phyloP scores from a whole-genome alignment of 1,140 invertebrate species.

The Choristoneura fumiferana region DNA sequence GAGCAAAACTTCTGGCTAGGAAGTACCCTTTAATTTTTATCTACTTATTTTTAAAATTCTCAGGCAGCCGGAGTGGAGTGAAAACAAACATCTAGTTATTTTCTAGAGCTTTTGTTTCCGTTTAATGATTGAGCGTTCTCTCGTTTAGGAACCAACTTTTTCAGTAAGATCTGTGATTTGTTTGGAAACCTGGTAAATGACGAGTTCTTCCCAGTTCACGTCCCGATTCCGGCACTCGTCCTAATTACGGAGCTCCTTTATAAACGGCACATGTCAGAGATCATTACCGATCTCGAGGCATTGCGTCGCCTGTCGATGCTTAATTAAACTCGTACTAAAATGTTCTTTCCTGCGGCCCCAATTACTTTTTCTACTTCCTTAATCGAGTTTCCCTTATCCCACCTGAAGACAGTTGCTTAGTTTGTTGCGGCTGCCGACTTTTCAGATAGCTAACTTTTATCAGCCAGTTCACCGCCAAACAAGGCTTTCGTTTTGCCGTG shows the following conservation, averaged over 20 bases:
- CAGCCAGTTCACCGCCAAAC: conserved; percentile 48
- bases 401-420: conserved; percentile 55
- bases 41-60: conserved; percentile 14
- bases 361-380: conserved; percentile 58
- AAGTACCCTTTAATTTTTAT: conserved; percentile 19
- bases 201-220: too few species aligned
- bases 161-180: too few species aligned
- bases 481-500: conserved; percentile 52
- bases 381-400: conserved; percentile 62
- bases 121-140: too few species aligned
- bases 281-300: neutral
- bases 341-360: conserved; percentile 34
- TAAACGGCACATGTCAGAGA: conserved; percentile 2
- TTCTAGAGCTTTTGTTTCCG: neutral
- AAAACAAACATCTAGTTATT: conserved; percentile 10
- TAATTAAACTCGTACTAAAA: conserved; percentile 49
- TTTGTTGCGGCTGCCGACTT: conserved; percentile 53
- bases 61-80: neutral
- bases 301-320: conserved; percentile 28
- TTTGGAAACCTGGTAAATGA: too few species aligned
- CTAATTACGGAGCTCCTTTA: neutral
- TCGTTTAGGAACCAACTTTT: too few species aligned
- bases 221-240: too few species aligned
- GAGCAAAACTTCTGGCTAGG: conserved; percentile 22
- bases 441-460: conserved; percentile 58